Evolutionary conservation across 1,140 invertebrate genomes (phyloP).

Genomic region (Heliconius hewitsoni): DNA sequence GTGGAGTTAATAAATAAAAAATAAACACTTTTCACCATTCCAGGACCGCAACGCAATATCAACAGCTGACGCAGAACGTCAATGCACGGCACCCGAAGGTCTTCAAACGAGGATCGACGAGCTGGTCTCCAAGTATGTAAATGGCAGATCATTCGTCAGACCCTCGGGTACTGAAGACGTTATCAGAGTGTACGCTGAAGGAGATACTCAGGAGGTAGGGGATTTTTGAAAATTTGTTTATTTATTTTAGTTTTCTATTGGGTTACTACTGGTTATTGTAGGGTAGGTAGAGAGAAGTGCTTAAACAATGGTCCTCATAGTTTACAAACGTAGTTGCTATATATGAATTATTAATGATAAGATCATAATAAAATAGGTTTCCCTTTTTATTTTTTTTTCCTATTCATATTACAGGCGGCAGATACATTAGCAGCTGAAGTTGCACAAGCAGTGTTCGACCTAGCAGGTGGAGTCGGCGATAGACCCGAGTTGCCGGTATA

Average conservation of each 20-base stretch:
- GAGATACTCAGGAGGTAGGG: slow-evolving; percentile 85
- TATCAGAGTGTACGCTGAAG: slow-evolving; percentile 97
- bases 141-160: slow-evolving; percentile 93
- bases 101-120: slow-evolving; percentile 92
- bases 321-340: too few relatives aligned
- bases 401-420: slow-evolving; percentile 79
- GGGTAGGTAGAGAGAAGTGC: too few relatives aligned
- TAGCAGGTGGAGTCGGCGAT: slow-evolving; percentile 88
- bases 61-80: slow-evolving; percentile 93
- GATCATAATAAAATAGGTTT: too few relatives aligned
- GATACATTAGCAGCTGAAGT: slow-evolving; percentile 90
- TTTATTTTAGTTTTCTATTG: neutral
- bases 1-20: neutral
- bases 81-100: slow-evolving; percentile 88
- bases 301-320: too few relatives aligned
- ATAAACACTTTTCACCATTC: neutral
- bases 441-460: slow-evolving; percentile 86
- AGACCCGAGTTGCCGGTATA: slow-evolving; percentile 74
- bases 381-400: neutral
- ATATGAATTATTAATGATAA: too few relatives aligned
- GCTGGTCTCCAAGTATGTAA: slow-evolving; percentile 85
- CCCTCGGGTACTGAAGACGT: slow-evolving; percentile 99
- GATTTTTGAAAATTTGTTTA: neutral
- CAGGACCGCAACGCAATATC: slow-evolving; percentile 91
- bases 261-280: too few relatives aligned